These are phyloP conservation scores for Larimichthys polyactis DNA, from an alignment of 2,113 vertebrate genomes.

Conservation along the genomic window DNA sequence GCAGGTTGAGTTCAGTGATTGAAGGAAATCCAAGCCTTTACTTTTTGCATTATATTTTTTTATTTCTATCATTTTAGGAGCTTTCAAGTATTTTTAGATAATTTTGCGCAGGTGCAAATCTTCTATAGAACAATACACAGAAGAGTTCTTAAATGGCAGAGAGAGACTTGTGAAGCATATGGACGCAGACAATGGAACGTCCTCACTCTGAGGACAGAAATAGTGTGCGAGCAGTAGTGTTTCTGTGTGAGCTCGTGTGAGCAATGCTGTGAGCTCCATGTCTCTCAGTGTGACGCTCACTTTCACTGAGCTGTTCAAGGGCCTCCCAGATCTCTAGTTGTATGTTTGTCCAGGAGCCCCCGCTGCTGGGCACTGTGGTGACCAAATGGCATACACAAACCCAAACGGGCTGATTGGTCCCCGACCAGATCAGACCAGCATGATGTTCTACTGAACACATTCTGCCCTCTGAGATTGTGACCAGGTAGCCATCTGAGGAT, in stretches of 20 bases:
- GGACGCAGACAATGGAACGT: not conserved
- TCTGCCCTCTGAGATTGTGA: not conserved
- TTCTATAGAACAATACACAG: not conserved
- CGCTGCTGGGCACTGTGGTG: slow-evolving; percentile 30
- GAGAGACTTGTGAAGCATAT: not conserved
- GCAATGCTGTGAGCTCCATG: slow-evolving; percentile 10
- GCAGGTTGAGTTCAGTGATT: too few species aligned
- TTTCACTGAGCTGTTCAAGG: slow-evolving; percentile 38
- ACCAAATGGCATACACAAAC: slow-evolving; percentile 47
- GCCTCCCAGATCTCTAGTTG: slow-evolving; percentile 22
- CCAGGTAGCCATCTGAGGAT: slow-evolving; percentile 1
- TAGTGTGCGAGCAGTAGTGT: slow-evolving; percentile 8
- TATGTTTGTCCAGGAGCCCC: slow-evolving; percentile 45
- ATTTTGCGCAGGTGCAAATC: too few species aligned
- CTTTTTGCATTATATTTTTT: too few species aligned
- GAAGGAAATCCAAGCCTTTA: too few species aligned
- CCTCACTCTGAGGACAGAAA: not conserved
- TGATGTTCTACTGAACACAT: slow-evolving; percentile 16
- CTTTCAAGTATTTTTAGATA: too few species aligned
- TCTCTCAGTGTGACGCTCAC: slow-evolving; percentile 39
- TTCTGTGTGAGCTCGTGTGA: slow-evolving; percentile 25
- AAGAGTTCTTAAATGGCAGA: not conserved
- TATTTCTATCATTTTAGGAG: too few species aligned
- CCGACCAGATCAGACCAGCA: slow-evolving; percentile 29
- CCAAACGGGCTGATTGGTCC: not conserved